Base-by-base conservation (phyloP, 2,888 invertebrate genomes). In the Temnothorax ravouxi region DNA sequence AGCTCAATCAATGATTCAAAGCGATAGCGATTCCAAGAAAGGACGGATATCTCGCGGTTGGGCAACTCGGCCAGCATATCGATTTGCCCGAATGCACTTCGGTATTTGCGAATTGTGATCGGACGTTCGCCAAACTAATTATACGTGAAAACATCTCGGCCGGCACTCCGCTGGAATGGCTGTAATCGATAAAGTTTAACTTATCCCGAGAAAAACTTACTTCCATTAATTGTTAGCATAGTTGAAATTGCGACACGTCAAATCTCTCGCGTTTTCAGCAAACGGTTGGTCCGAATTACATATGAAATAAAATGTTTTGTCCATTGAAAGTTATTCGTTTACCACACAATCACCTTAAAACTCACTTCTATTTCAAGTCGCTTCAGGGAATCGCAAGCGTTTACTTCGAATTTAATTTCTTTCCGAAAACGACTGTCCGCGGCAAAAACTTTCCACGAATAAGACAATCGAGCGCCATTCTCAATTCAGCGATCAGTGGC, bases 81-180 rank as follows among this genome's bases (percentile, higher is more conserved):
- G 79, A 80, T 75, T 76, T 59, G 59, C 11, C 59, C 79, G 47
- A 59, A 47, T 74, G 76, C 75, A 74, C 74, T 74, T 59, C 21
- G 79, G 47, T 44, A 79, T 79, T 79, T 79, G 34, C 59, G 74
- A 72, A 72, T 72, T 74, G 79, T 56, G 79, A 79, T 79, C 79
- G 79, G 75, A 74, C 59, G 38, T 69, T 47, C 21, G 75, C 47
- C 59, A 80, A 74, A 75, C 47, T 59, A 80, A 80, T 80, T 80
- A 6, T 25, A 80, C 59, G 47, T 13, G 76, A 59, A 75, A 74
- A 80, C 79, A 75, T 80, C 38, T 56, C 75, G 21, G 8, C 47
- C 44, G 18, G 44, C n/a, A 44, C 18, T 44, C 47, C 47, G 79
- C 59, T 8, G 38, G 47, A 80, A 50, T 34, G 29, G 44, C 74